Evolutionary conservation across 2,113 vertebrate species (phyloP), one percentile per base, ranked within the genome.

Genomic region (Colossoma macropomum): DNA sequence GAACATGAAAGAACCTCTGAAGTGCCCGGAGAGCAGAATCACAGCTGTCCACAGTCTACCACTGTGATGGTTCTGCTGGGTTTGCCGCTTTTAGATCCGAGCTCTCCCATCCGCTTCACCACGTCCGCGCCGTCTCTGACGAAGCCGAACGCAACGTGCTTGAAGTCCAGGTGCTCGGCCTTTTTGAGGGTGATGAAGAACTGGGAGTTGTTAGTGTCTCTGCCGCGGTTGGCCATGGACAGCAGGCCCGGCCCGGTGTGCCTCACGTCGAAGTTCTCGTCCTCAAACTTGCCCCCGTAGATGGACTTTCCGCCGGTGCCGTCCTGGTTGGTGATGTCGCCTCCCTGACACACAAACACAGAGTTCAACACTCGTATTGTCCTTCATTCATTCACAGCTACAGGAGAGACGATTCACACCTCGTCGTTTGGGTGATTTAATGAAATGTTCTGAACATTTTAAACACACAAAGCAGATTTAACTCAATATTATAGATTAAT

Each of bases 131-230:
- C 97, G 1, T 95, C 95, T 82, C 91, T 95, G 78, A 99, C 96
- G 91, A 95, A 96, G 5, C 98, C 98, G 82, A 99, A 99, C 13
- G 95, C 97, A 66, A 99, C 98, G 25, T 99, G 97, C 88, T 97
- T 98, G 81, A 96, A 97, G 94, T 99, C 97, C 91, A 99, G 92
- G 89, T 96, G 93, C 88, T 98, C 96, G 3, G 96, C 93, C 90
- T 97, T 97, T 89, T 95, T 97, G 89, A 99, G 89, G 8, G 96
- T 98, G 91, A 99, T 98, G 89, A 97, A 98, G 88, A 99, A 99
- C 79, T 98, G 98, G 16, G 98, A 99, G 91, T 90, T 96, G 93
- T 98, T 99, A 1, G 96, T 97, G 93, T 99, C 88, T 0, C 86
- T 95, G 48, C 97, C 97, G 0, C 45, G 88, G 88, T 96, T 99